Percentiles rank a stretch among this genome's conserved stretches.
These are phyloP conservation scores for Hyles lineata DNA, from an alignment of 2,888 invertebrate species.

Conservation along the genomic window DNA sequence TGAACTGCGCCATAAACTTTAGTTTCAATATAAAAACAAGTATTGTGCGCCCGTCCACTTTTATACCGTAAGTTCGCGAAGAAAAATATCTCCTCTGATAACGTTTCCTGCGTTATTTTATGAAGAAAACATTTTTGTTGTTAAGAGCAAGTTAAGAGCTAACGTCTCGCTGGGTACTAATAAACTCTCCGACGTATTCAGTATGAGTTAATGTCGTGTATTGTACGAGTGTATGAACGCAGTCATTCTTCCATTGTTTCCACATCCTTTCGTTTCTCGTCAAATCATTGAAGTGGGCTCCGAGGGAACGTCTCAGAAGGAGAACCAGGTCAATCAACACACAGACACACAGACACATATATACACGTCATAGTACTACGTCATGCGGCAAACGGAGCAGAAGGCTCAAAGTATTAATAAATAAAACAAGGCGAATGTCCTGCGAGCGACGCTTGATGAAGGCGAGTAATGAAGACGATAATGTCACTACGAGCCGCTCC, in stretches of 20 bases:
- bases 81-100: neutral
- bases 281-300: neutral
- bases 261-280: neutral
- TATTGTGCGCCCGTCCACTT: neutral
- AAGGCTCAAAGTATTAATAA: constrained; percentile 14
- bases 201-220: neutral
- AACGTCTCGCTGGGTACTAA: neutral
- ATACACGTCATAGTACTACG: neutral
- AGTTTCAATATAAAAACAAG: neutral
- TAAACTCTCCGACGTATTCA: neutral
- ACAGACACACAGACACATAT: neutral
- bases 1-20: neutral
- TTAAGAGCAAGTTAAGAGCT: neutral
- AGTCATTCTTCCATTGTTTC: neutral
- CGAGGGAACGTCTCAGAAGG: neutral
- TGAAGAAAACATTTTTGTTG: neutral
- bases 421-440: neutral
- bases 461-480: constrained; percentile 1
- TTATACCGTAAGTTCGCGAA: neutral
- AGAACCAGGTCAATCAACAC: neutral
- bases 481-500: neutral
- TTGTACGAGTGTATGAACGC: neutral
- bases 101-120: too few species aligned
- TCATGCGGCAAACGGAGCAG: neutral
- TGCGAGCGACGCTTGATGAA: neutral